Base-by-base conservation (phyloP, 2,888 invertebrate species). In the Euzophera pinguis region DNA sequence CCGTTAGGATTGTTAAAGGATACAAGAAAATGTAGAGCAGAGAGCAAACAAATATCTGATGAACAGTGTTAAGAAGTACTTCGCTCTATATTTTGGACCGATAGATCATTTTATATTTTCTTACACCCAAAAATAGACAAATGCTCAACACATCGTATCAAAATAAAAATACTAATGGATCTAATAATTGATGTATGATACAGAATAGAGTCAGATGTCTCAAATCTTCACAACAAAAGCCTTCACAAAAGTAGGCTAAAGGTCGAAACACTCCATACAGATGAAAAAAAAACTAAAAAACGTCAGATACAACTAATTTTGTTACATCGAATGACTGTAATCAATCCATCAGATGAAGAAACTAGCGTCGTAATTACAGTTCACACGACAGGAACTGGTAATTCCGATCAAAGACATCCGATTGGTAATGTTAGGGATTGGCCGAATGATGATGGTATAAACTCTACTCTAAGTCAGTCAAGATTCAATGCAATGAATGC, bases 261-360 rank as follows among this genome's bases (percentile, higher is more conserved):
- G 8, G 43, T 43, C 43, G 13, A 29, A 29, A 29, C 7, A 43
- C 29, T 43, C 42, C 7, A n/a, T 12, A 22, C 27, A 12, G 14
- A 41, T 10, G 17, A 2, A 41, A 41, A 10, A 41, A 1, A 43
- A 13, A 8, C 4, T 3, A 22, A 22, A 5, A 22, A 22, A 22
- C 22, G 7, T 14, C 6, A 9, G 45, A 45, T 32, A 10, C 14
- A 14, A 45, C 45, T 32, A 16, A 45, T 45, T 29, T 12, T 10
- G 32, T 34, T 32, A 45, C 10, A 10, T 14, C 13, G 3, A 41
- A 41, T 41, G 32, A 29, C 45, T 34, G 45, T 16, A 45, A 45
- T 45, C 45, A 45, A 32, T 45, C 45, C 45, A 45, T 45, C 45
- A 32, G 32, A 45, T 32, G 32, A 45, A 32, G 45, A 34, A 45